Conservation (phyloP, 2,888 invertebrate species). For the Phalera bucephala region DNA sequence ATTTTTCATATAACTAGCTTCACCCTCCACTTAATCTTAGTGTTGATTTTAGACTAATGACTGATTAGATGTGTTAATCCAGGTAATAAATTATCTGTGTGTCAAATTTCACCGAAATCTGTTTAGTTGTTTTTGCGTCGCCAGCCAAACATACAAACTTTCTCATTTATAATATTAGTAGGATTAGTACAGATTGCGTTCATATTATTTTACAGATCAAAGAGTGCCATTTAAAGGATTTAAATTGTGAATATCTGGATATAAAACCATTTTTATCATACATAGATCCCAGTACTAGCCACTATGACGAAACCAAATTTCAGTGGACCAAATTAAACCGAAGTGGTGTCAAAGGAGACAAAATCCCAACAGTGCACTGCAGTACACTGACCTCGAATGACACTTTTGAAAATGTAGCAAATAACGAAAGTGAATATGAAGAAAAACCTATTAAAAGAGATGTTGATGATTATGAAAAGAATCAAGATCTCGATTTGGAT, state of each 20-base stretch:
- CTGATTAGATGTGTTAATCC: too few species aligned
- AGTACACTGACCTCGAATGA: slow-evolving; percentile 47
- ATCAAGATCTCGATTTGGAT: not conserved
- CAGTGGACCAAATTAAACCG: slow-evolving; percentile 55
- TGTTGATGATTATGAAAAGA: slow-evolving; percentile 11
- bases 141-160: too few species aligned
- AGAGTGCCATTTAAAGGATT: slow-evolving; percentile 37
- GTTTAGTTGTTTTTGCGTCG: too few species aligned
- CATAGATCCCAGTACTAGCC: slow-evolving; percentile 38
- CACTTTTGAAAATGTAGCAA: slow-evolving; percentile 34
- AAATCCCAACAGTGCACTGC: slow-evolving; percentile 48
- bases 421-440: slow-evolving; percentile 20
- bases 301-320: slow-evolving; percentile 53
- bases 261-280: slow-evolving; percentile 51
- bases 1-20: too few species aligned
- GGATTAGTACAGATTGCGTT: not conserved
- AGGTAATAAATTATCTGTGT: too few species aligned
- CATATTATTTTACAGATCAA: slow-evolving; percentile 68
- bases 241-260: slow-evolving; percentile 44
- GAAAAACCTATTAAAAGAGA: slow-evolving; percentile 28
- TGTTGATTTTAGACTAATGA: not conserved
- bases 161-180: too few species aligned
- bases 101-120: too few species aligned
- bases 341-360: slow-evolving; percentile 23
- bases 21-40: not conserved